phyloP scores from a whole-genome alignment of 2,797 vertebrate genomes.

The Phoeniculus purpureus region DNA sequence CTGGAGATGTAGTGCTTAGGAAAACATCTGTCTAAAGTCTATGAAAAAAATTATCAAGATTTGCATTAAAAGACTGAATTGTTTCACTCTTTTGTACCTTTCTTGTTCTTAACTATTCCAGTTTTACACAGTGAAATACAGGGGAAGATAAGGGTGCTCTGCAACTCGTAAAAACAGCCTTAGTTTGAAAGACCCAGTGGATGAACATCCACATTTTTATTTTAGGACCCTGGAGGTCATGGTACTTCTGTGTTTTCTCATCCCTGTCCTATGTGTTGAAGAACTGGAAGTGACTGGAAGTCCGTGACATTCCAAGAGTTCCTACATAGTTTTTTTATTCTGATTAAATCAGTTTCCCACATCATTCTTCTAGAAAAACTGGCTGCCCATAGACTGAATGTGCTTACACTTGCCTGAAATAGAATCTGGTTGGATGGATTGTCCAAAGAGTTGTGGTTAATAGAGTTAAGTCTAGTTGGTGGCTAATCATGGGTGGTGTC shows the following conservation, averaged over 20 bases:
- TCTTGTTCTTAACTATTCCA: conserved; percentile 16
- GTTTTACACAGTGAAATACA: conserved; percentile 8
- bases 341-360: neutral
- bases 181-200: conserved; percentile 10
- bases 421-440: too few relatives aligned
- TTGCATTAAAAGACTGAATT: conserved; percentile 46
- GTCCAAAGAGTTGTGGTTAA: too few relatives aligned
- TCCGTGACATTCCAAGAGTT: neutral
- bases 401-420: too few relatives aligned
- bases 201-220: neutral
- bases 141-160: neutral
- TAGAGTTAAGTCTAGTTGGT: too few relatives aligned
- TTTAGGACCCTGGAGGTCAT: neutral
- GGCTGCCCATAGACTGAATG: too few relatives aligned
- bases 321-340: neutral
- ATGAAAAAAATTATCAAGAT: conserved; percentile 2
- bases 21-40: conserved; percentile 24
- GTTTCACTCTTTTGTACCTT: conserved; percentile 18
- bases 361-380: too few relatives aligned
- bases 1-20: conserved; percentile 6
- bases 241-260: neutral
- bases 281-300: neutral
- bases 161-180: neutral
- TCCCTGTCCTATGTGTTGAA: neutral
- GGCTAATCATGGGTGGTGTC: too few relatives aligned